Conservation (phyloP, 2,797 vertebrate species). For the Diglossa cyanea region DNA sequence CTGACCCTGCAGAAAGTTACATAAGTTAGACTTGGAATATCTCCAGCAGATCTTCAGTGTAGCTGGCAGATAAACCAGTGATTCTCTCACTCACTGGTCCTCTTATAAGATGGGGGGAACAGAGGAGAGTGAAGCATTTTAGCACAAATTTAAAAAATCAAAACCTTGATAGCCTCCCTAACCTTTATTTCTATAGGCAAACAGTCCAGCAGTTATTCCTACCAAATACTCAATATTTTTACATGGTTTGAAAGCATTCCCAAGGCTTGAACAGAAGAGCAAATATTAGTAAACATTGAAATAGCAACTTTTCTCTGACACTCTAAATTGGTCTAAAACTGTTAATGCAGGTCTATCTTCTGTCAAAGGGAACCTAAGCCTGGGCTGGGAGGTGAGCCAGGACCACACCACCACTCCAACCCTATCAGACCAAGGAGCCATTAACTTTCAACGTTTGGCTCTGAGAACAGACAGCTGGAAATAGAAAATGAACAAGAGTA, state of each 20-base stretch:
- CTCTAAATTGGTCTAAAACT: neutral
- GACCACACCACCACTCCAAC: neutral
- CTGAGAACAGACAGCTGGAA: neutral
- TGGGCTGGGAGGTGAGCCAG: neutral
- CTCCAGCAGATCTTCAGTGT: neutral
- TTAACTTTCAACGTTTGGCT: neutral
- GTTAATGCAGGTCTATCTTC: neutral
- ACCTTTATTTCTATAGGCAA: neutral
- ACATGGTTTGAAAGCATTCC: neutral
- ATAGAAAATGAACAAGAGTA: neutral
- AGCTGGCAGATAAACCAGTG: neutral
- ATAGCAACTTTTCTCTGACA: neutral
- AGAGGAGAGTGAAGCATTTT: neutral
- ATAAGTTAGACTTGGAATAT: neutral
- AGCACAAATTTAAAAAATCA: neutral
- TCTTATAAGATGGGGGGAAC: fast-evolving
- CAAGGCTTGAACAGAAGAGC: neutral
- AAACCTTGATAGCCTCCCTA: neutral
- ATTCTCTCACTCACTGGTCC: neutral
- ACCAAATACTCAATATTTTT: neutral
- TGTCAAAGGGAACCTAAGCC: neutral
- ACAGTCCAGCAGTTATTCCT: neutral
- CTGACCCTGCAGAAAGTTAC: neutral
- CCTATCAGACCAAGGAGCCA: neutral
- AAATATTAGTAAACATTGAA: neutral